A percentile compares a stretch with the other conserved stretches of the same genome.
These are phyloP conservation scores for Megalops cyprinoides DNA, from an alignment of 2,797 vertebrate species.

Conservation along the genomic window DNA sequence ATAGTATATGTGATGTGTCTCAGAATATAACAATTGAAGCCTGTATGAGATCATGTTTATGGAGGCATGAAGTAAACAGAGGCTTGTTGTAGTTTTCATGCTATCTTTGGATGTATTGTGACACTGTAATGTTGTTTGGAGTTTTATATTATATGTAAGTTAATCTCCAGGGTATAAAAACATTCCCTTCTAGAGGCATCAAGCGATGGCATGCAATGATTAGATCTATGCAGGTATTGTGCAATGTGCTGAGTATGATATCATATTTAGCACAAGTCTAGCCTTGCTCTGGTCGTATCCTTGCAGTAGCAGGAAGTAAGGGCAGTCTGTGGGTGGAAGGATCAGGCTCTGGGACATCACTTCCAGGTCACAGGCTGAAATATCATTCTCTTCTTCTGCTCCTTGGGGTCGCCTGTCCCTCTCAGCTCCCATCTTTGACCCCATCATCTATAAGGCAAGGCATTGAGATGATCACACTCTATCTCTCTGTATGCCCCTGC, in stretches of 20 bases:
- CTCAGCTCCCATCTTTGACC: conserved; percentile 63
- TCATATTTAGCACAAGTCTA: conserved; percentile 68
- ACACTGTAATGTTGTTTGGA: conserved; percentile 68
- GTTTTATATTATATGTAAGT: conserved; percentile 66
- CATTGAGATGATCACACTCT: not conserved
- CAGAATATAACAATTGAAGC: conserved; percentile 74
- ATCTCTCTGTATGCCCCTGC: not conserved
- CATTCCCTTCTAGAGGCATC: conserved; percentile 29
- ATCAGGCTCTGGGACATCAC: conserved; percentile 90
- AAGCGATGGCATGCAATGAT: conserved; percentile 77
- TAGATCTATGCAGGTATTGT: conserved; percentile 78
- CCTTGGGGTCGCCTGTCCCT: conserved; percentile 66
- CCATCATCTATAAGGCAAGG: conserved; percentile 58
- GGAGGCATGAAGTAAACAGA: conserved; percentile 67
- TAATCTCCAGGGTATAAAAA: conserved; percentile 65
- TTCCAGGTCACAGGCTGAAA: conserved; percentile 82
- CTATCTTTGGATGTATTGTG: conserved; percentile 59
- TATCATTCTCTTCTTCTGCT: conserved; percentile 69
- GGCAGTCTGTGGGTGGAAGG: conserved; percentile 86
- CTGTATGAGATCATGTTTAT: conserved; percentile 78
- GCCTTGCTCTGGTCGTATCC: conserved; percentile 91
- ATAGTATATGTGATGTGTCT: conserved; percentile 76
- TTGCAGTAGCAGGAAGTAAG: conserved; percentile 89
- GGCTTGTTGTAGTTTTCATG: conserved; percentile 47
- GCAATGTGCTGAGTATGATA: conserved; percentile 65